Conservation (phyloP, 1,140 invertebrate genomes). For the Apis dorsata region DNA sequence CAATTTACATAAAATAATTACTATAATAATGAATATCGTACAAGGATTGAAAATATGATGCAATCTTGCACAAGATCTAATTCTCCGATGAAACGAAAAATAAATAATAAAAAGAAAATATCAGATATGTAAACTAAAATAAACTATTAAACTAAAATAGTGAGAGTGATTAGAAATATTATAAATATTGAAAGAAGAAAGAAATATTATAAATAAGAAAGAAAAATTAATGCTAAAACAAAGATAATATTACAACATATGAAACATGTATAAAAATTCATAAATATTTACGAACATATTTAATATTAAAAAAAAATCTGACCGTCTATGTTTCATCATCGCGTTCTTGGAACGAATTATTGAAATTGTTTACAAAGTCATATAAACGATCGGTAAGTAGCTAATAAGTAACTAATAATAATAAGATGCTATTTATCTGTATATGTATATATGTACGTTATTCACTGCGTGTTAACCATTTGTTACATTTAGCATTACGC, state of each 20-base stretch:
- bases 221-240: too few species aligned
- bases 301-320: neutral
- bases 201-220: too few species aligned
- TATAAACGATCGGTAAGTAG: neutral
- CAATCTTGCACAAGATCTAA: too few species aligned
- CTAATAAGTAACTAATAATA: constrained; percentile 19
- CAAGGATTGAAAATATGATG: too few species aligned
- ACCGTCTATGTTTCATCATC: neutral
- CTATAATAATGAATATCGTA: neutral
- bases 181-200: too few species aligned
- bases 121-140: too few species aligned
- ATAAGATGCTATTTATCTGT: neutral
- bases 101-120: too few species aligned
- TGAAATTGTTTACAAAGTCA: neutral
- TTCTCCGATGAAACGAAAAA: too few species aligned
- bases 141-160: too few species aligned
- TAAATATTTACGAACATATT: neutral
- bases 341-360: neutral
- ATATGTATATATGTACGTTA: constrained; percentile 3
- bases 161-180: too few species aligned
- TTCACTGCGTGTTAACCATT: constrained; percentile 48
- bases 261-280: too few species aligned
- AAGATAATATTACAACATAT: too few species aligned
- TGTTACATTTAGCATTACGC: constrained; percentile 45
- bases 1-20: neutral